These are phyloP conservation scores for Apeltes quadracus DNA, from an alignment of 2,113 vertebrate species.

Conservation along the genomic window DNA sequence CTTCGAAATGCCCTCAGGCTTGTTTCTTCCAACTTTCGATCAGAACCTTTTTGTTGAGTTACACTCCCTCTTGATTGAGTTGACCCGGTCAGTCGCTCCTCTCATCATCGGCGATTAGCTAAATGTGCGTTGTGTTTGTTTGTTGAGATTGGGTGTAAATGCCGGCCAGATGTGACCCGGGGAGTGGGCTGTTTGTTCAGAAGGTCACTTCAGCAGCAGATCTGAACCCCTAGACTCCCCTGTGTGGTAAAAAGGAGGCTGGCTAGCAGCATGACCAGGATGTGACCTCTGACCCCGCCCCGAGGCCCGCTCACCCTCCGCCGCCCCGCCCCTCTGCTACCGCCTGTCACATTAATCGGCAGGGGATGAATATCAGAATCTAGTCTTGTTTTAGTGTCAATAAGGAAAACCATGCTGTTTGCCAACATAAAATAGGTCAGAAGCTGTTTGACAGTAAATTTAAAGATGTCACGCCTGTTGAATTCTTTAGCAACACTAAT, in stretches of 20 bases:
- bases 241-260: slow-evolving; percentile 80
- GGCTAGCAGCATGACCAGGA: slow-evolving; percentile 80
- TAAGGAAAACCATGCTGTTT: not conserved
- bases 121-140: slow-evolving; percentile 80
- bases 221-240: slow-evolving; percentile 76
- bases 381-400: not conserved
- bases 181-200: slow-evolving; percentile 79
- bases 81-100: slow-evolving; percentile 48
- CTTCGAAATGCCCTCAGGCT: not conserved
- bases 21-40: slow-evolving; percentile 17
- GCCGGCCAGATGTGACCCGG: slow-evolving; percentile 85
- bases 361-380: not conserved
- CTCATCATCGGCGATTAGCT: slow-evolving; percentile 46
- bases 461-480: not conserved
- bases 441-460: not conserved
- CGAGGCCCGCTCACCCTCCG: not conserved
- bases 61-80: slow-evolving; percentile 29
- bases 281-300: slow-evolving; percentile 67
- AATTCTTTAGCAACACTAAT: not conserved
- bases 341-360: not conserved
- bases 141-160: slow-evolving; percentile 89
- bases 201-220: slow-evolving; percentile 82
- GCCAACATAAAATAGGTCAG: not conserved
- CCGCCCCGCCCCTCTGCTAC: not conserved
- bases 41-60: slow-evolving; percentile 5